Conservation (phyloP, 2,888 invertebrate genomes). For the Sminthurides aquaticus region DNA sequence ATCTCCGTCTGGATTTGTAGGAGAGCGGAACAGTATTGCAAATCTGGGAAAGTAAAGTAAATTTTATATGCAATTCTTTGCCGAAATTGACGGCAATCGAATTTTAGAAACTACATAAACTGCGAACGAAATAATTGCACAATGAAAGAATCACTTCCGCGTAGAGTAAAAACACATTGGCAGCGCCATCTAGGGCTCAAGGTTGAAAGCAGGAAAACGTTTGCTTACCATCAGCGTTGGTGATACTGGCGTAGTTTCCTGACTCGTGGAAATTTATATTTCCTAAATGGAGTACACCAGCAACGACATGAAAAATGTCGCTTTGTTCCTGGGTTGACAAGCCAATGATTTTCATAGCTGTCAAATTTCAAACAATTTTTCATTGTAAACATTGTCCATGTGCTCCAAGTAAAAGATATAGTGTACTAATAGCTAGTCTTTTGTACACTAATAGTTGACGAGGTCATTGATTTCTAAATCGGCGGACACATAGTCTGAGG, state of each 20-base stretch:
- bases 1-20: conserved; percentile 54
- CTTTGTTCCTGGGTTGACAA: conserved; percentile 52
- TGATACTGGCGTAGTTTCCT: conserved; percentile 54
- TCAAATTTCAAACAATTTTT: conserved; percentile 25
- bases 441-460: no score
- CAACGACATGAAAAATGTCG: conserved; percentile 54
- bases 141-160: no score
- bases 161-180: no score
- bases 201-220: no score
- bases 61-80: no score
- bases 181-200: no score
- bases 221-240: conserved; percentile 47
- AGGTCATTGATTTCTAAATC: no score
- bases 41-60: conserved; percentile 48
- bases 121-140: no score
- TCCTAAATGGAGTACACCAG: conserved; percentile 59
- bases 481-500: no score
- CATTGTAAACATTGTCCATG: neutral
- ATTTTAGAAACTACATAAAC: no score
- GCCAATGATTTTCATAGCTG: conserved; percentile 58
- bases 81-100: no score
- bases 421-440: no score
- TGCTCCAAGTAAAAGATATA: neutral
- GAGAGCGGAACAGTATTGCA: conserved; percentile 57
- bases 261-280: conserved; percentile 56